phyloP scores from a whole-genome alignment of 2,888 invertebrate species.

The Biston betularia region DNA sequence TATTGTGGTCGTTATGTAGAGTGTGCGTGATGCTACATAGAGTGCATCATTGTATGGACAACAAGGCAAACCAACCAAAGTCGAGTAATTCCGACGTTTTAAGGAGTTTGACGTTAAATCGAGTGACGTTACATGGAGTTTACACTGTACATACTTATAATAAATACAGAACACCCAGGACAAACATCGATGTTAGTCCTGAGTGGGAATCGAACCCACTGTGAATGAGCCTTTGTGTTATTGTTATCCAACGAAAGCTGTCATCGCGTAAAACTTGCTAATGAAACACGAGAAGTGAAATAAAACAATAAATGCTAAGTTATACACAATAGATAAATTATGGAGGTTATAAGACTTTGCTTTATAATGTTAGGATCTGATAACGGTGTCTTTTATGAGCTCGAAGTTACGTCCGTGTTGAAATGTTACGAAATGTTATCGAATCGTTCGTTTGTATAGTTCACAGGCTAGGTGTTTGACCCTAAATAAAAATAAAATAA shows the following conservation, averaged over 20 bases:
- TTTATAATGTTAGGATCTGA: slow-evolving; percentile 14
- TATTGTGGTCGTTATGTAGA: too few relatives aligned
- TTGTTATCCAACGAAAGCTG: slow-evolving; percentile 11
- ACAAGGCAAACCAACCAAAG: too few relatives aligned
- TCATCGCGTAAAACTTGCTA: slow-evolving; percentile 40
- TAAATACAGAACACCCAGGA: too few relatives aligned
- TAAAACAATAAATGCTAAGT: slow-evolving; percentile 33
- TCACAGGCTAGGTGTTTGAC: background rate
- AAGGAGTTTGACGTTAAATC: too few relatives aligned
- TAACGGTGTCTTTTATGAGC: slow-evolving; percentile 22
- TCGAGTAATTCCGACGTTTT: too few relatives aligned
- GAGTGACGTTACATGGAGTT: too few relatives aligned
- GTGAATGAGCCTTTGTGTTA: slow-evolving; percentile 1
- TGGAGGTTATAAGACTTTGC: slow-evolving; percentile 18
- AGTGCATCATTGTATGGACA: too few relatives aligned
- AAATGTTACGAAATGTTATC: slow-evolving; percentile 13
- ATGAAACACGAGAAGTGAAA: slow-evolving; percentile 41
- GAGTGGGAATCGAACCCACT: too few relatives aligned
- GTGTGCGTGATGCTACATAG: too few relatives aligned
- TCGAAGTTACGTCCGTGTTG: slow-evolving; percentile 3
- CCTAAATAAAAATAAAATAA: too few relatives aligned
- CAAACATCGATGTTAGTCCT: too few relatives aligned
- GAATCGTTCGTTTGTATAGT: background rate
- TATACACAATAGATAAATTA: slow-evolving; percentile 33
- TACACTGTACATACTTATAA: too few relatives aligned